Base-by-base conservation (phyloP, 2,888 invertebrate genomes). In the Liposcelis brunnea region DNA sequence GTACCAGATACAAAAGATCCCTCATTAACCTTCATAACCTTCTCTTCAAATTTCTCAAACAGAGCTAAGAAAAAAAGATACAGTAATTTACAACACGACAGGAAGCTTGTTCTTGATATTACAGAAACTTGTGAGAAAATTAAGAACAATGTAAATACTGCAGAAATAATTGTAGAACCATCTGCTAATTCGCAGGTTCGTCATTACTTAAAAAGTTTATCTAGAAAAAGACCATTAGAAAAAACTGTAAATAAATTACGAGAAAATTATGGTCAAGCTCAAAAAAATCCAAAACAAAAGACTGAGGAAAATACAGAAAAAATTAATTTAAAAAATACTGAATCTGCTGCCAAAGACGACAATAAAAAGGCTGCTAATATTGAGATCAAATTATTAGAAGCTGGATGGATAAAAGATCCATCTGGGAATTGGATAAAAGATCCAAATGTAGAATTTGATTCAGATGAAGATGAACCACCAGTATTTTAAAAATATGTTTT, bases 401-500 rank as follows among this genome's bases (percentile, higher is more conserved):
- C 52, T 32, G 55, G 55, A 10, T 55, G 55, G 55, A 51, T 53
- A n/a, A 52, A 52, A 43, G 49, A 54, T 45, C 43, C 40, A 12
- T 34, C 47, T 34, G 55, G 54, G 31, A 51, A 51, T 2, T 54
- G 55, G 54, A 47, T 51, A 12, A 54, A 53, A 44, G 52, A 55
- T 46, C 52, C 54, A 31, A 48, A 53, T 45, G 55, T 51, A 8
- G 55, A 55, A 44, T 55, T 55, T 50, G 55, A 55, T 44, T 52
- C 52, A 38, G 55, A 54, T 47, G 55, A 55, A 49, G 52, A 54
- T 16, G 52, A 51, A 32, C 36, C 47, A 7, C 47, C 48, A 26
- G 4, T 8, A 26, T 26, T 26, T 26, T 26, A 26, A 26, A 26
- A 6, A 8, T 26, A 26, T 26, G 26, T 8, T 26, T 26, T 26